A percentile compares a stretch with the other conserved stretches of the same genome.
phyloP scores from a whole-genome alignment of 1,140 invertebrate species.

The Lepidurus apus region DNA sequence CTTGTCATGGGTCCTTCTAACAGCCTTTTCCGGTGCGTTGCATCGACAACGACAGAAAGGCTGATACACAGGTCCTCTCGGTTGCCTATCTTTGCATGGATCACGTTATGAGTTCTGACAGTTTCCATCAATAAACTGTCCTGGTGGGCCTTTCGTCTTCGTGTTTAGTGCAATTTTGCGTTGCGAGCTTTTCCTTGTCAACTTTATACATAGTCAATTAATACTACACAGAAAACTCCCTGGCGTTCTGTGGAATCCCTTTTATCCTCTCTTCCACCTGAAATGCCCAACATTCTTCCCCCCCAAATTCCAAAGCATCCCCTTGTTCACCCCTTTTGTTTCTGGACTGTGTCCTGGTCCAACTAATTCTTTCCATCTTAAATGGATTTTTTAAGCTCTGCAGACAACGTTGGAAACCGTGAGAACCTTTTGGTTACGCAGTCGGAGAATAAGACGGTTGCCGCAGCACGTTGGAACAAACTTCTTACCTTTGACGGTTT shows the following conservation, averaged over 20 bases:
- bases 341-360: too few relatives aligned
- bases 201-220: not conserved
- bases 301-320: not conserved
- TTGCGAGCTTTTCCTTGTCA: conserved; percentile 9
- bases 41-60: not conserved
- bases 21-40: not conserved
- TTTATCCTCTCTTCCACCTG: not conserved
- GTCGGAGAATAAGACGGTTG: too few relatives aligned
- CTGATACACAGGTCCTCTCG: not conserved
- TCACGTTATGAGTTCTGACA: conserved; percentile 15
- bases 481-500: conserved; percentile 43
- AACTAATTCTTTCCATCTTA: too few relatives aligned
- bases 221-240: not conserved
- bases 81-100: conserved; percentile 5
- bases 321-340: too few relatives aligned
- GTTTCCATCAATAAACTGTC: conserved; percentile 7
- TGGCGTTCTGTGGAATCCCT: not conserved
- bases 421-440: too few relatives aligned
- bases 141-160: not conserved
- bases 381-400: too few relatives aligned
- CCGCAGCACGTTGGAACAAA: not conserved
- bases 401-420: too few relatives aligned
- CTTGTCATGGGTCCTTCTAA: conserved; percentile 11
- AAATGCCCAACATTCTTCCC: not conserved
- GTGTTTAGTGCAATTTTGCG: not conserved